phyloP scores from a whole-genome alignment of 2,888 invertebrate species.

The Lithosia quadra region DNA sequence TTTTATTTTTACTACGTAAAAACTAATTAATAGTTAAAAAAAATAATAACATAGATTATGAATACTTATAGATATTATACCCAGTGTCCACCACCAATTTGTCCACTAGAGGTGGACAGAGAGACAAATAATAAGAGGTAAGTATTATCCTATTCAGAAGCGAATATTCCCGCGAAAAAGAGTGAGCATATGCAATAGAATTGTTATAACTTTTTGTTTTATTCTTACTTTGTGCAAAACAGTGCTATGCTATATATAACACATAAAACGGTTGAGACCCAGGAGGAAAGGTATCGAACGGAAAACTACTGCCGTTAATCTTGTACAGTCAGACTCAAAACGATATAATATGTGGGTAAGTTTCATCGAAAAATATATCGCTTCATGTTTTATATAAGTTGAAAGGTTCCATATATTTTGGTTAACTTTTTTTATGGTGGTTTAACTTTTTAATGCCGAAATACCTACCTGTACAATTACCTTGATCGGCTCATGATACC shows the following conservation, averaged over 20 bases:
- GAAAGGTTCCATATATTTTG: neutral
- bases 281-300: neutral
- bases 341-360: neutral
- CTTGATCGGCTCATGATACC: no score
- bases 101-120: no score
- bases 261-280: neutral
- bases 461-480: no score
- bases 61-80: no score
- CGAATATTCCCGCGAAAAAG: neutral
- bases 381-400: neutral
- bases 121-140: no score
- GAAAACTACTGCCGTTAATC: conserved; percentile 16
- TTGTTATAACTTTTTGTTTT: neutral
- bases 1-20: no score
- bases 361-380: neutral
- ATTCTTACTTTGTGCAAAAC: neutral
- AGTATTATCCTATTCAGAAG: no score
- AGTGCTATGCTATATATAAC: neutral
- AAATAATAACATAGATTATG: no score
- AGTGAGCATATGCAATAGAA: neutral
- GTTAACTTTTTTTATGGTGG: no score
- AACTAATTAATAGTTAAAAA: no score
- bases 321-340: conserved; percentile 15
- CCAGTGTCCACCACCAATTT: no score
- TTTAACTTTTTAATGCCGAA: no score